Evolutionary conservation across 2,113 vertebrate genomes (phyloP).

Genomic region (Promerops cafer): DNA sequence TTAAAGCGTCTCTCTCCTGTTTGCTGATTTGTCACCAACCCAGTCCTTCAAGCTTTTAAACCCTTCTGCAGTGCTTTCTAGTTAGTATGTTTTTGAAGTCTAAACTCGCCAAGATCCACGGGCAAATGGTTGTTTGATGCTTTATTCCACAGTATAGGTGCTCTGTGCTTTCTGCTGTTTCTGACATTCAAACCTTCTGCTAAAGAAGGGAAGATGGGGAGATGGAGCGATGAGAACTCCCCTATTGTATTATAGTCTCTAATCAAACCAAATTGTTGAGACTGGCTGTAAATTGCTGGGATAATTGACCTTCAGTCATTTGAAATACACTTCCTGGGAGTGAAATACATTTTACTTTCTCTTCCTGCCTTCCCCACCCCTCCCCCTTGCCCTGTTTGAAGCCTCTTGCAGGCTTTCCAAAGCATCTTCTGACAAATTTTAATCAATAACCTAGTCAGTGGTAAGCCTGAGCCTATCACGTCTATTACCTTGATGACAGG

Average conservation of each 20-base stretch:
- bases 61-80: not conserved
- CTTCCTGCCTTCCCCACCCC: fast-evolving
- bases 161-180: not conserved
- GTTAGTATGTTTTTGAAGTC: not conserved
- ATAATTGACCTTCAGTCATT: slow-evolving; percentile 27
- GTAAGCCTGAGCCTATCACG: slow-evolving; percentile 27
- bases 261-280: slow-evolving; percentile 7
- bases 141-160: not conserved
- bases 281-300: not conserved
- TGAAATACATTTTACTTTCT: not conserved
- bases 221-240: not conserved
- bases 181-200: not conserved
- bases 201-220: not conserved
- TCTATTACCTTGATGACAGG: slow-evolving; percentile 8
- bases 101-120: not conserved
- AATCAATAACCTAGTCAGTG: slow-evolving; percentile 36
- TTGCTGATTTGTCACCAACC: not conserved
- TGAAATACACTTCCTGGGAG: not conserved
- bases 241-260: not conserved
- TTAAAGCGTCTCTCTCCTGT: not conserved
- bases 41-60: not conserved
- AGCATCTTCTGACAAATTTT: slow-evolving; percentile 11
- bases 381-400: not conserved
- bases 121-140: not conserved
- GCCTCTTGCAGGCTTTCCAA: not conserved